Conservation (phyloP, 2,888 invertebrate genomes). For the Dione juno region DNA sequence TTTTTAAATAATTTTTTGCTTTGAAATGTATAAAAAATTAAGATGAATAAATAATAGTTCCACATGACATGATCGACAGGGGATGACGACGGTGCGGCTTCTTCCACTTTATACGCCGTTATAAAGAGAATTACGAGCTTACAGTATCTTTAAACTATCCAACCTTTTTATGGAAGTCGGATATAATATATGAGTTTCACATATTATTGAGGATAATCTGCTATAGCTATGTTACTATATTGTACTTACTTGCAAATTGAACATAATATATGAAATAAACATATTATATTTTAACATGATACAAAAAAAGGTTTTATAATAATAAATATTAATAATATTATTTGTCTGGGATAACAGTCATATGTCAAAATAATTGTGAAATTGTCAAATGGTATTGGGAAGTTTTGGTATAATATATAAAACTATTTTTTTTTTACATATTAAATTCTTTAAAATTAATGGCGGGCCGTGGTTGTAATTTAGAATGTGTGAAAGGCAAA, state of each 20-base stretch:
- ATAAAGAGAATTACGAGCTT: conserved; percentile 59
- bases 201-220: neutral
- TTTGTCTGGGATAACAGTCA: neutral
- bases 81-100: conserved; percentile 54
- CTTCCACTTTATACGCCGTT: conserved; percentile 60
- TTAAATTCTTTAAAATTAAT: conserved; percentile 9
- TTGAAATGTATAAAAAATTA: neutral
- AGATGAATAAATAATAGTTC: conserved; percentile 2
- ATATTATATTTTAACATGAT: neutral
- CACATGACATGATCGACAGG: conserved; percentile 52
- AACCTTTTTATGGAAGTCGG: conserved; percentile 1
- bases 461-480: conserved; percentile 52
- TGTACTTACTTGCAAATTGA: too few relatives aligned
- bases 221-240: neutral
- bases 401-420: too few relatives aligned
- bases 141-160: conserved; percentile 44
- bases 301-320: neutral
- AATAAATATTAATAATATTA: neutral
- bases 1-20: too few relatives aligned
- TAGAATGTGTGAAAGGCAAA: conserved; percentile 55
- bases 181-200: conserved; percentile 4
- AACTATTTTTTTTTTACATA: neutral
- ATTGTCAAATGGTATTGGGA: neutral
- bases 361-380: neutral
- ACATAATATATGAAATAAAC: too few relatives aligned